A percentile compares a stretch with the other conserved stretches of the same genome.
Evolutionary conservation across 2,797 vertebrate species (phyloP).

Genomic region (Aselliscus stoliczkanus): DNA sequence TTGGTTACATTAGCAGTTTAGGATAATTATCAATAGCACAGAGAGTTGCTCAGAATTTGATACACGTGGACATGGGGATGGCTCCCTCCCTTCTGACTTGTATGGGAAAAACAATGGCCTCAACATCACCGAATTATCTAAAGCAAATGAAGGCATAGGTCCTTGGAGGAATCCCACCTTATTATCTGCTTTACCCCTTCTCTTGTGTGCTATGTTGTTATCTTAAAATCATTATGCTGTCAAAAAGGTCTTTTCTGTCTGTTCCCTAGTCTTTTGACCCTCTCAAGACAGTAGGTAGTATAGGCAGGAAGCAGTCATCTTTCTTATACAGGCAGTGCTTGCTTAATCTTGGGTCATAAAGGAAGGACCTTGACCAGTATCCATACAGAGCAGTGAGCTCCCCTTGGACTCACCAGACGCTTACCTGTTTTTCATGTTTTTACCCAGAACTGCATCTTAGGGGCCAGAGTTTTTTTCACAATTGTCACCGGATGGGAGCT

Average conservation of each 20-base stretch:
- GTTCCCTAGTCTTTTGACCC: slow-evolving; percentile 69
- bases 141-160: slow-evolving; percentile 51
- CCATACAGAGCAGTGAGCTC: background rate
- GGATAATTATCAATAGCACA: background rate
- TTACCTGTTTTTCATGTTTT: background rate
- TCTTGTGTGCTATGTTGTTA: slow-evolving; percentile 60
- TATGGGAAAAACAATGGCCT: background rate
- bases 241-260: slow-evolving; percentile 71
- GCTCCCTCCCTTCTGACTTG: background rate
- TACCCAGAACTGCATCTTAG: background rate
- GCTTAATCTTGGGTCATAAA: slow-evolving; percentile 42
- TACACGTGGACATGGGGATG: too few species aligned
- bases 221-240: slow-evolving; percentile 71
- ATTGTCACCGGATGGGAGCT: background rate
- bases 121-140: slow-evolving; percentile 28
- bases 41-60: background rate
- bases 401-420: background rate
- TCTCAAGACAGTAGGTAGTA: slow-evolving; percentile 64
- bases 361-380: slow-evolving; percentile 48
- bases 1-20: background rate
- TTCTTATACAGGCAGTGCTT: slow-evolving; percentile 60
- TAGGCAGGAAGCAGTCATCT: slow-evolving; percentile 63
- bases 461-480: background rate
- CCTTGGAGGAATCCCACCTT: slow-evolving; percentile 59
- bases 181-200: slow-evolving; percentile 58